Evolutionary conservation across 92 coral and sea anemone genomes (phyloP), one percentile per base, ranked within the genome.

Genomic region (Virgularia gustaviana): DNA sequence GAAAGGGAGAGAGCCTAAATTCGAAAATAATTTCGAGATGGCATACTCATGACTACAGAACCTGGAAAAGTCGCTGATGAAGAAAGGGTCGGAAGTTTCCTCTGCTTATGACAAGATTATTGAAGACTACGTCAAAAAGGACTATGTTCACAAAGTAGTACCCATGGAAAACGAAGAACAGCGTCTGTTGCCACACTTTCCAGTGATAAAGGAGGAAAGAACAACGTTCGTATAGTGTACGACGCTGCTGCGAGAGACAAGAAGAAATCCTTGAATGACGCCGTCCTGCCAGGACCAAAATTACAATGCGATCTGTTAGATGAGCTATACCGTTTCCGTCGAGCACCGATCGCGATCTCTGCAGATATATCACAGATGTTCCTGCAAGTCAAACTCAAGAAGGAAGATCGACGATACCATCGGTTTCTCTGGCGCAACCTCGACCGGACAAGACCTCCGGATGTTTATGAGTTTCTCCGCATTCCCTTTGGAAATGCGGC

Each of bases 331-430:
- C 33, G 80, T 15, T 85, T 85, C 64, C 79, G 85, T 5, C 42
- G n/a, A 15, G 78, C 38, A 7, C 79, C 85, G 8, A 71, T 76
- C 3, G 85, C 76, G 31, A 5, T 85, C 27, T 67, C 60, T 0
- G 83, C 76, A 1, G 88, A 84, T 39, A 84, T 84, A 9, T 73
- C 63, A 28, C 81, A 79, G 49, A 84, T 84, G 78, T 84, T 84
- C 36, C 64, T 77, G 15, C 65, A 63, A 42, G 83, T 76, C 4
- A 64, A 35, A 23, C 65, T 79, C 0, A 65, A 45, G 7, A 79
- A 85, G 70, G 58, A 75, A 24, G 76, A 85, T 44, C 84, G 81
- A 18, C 66, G 60, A 4, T 79, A 79, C 49, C 89, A 75, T 57
- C 37, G 81, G 20, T 51, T 78, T 38, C 61, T 83, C 13, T 77